Conservation (phyloP, 2,113 vertebrate species). For the Nerophis lumbriciformis region DNA sequence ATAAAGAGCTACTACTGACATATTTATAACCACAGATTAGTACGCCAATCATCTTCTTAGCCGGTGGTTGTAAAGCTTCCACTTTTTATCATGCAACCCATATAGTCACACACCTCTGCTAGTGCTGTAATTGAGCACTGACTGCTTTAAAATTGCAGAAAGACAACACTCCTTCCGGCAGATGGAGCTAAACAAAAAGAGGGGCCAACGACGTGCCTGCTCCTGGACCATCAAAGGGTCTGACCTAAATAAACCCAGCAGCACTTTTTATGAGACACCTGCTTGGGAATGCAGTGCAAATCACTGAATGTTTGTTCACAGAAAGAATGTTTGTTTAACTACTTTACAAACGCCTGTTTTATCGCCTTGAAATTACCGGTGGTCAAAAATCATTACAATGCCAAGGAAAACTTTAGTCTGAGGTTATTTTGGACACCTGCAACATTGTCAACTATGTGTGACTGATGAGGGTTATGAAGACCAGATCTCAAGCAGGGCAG, state of each 20-base stretch:
- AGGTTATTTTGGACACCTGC: conserved; percentile 43
- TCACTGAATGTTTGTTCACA: conserved; percentile 8
- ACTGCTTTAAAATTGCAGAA: conserved; percentile 63
- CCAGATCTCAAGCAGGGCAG: conserved; percentile 56
- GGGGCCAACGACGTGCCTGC: conserved; percentile 35
- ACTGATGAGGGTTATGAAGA: conserved; percentile 64
- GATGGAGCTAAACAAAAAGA: conserved; percentile 32
- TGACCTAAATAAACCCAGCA: conserved; percentile 37
- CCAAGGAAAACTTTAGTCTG: conserved; percentile 32
- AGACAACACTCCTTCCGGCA: conserved; percentile 46
- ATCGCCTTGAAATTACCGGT: conserved; percentile 19
- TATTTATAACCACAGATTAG: conserved; percentile 47
- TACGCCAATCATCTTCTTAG: conserved; percentile 44
- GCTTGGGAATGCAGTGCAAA: conserved; percentile 27
- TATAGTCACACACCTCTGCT: conserved; percentile 55
- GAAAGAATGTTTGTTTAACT: conserved; percentile 8
- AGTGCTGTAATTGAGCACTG: conserved; percentile 42
- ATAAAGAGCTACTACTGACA: conserved; percentile 31
- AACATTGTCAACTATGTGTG: conserved; percentile 44
- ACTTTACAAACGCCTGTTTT: conserved; percentile 13
- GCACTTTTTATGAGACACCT: conserved; percentile 51
- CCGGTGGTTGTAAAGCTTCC: conserved; percentile 39
- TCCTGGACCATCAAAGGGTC: conserved; percentile 57
- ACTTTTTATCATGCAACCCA: conserved; percentile 43
- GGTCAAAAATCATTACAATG: conserved; percentile 20